phyloP scores from a whole-genome alignment of 2,888 invertebrate genomes.

The Cremastobaeus sp. region DNA sequence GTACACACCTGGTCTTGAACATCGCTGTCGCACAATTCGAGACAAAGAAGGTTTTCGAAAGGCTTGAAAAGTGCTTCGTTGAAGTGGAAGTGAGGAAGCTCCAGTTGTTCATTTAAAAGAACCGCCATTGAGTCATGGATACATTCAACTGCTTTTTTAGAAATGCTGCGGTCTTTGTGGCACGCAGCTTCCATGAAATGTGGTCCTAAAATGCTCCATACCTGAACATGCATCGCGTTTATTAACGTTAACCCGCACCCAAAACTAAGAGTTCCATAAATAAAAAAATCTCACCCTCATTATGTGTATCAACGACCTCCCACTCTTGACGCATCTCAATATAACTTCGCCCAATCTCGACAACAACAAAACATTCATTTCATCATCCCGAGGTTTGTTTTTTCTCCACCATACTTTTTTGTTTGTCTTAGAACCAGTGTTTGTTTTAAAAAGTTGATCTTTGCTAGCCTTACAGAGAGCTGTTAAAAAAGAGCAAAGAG shows the following conservation, averaged over 20 bases:
- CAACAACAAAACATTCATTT: slow-evolving; percentile 81
- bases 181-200: slow-evolving; percentile 98
- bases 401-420: slow-evolving; percentile 76
- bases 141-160: slow-evolving; percentile 93
- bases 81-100: slow-evolving; percentile 95
- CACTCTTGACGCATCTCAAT: slow-evolving; percentile 90
- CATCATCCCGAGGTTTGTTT: slow-evolving; percentile 74
- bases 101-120: slow-evolving; percentile 90
- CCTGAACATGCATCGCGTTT: too few relatives aligned
- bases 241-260: too few relatives aligned
- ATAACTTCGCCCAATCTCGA: slow-evolving; percentile 93
- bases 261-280: too few relatives aligned
- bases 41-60: slow-evolving; percentile 94
- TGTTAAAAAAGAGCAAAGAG: slow-evolving; percentile 89
- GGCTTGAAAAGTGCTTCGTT: slow-evolving; percentile 97
- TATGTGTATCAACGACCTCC: slow-evolving; percentile 92
- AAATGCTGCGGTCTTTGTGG: slow-evolving; percentile 91
- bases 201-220: slow-evolving; percentile 95
- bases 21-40: slow-evolving; percentile 95
- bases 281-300: slow-evolving; percentile 82
- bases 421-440: slow-evolving; percentile 68
- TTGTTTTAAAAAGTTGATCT: slow-evolving; percentile 81
- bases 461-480: slow-evolving; percentile 93
- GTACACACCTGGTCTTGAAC: slow-evolving; percentile 85
- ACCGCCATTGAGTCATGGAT: slow-evolving; percentile 95